Percentiles rank a stretch among this genome's conserved stretches.
Evolutionary conservation across 2,888 invertebrate genomes (phyloP).

Genomic region (Monopis laevigella): DNA sequence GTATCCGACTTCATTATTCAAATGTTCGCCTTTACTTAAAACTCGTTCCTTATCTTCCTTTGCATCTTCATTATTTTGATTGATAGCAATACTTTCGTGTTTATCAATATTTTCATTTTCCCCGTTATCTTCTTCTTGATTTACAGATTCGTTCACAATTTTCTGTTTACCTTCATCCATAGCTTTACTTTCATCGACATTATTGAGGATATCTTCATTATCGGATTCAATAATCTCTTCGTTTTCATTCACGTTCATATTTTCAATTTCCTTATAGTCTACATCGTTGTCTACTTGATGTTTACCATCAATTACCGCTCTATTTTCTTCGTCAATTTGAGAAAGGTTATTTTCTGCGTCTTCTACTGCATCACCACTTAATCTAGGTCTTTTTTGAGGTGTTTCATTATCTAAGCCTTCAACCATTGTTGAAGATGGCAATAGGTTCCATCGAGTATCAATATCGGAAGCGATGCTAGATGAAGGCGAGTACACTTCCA

Average conservation of each 20-base stretch:
- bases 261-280: slow-evolving; percentile 2
- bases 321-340: too few species aligned
- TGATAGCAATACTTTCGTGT: slow-evolving; percentile 10
- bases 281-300: background rate
- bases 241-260: slow-evolving; percentile 1
- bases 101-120: slow-evolving; percentile 13
- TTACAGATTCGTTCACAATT: slow-evolving; percentile 2
- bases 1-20: slow-evolving; percentile 13
- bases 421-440: slow-evolving; percentile 58
- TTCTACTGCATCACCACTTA: too few species aligned
- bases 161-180: slow-evolving; percentile 16
- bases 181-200: slow-evolving; percentile 13
- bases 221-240: background rate
- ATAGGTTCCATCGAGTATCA: slow-evolving; percentile 47
- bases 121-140: slow-evolving; percentile 14
- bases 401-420: slow-evolving; percentile 32
- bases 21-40: slow-evolving; percentile 13
- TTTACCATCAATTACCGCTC: background rate
- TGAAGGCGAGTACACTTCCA: slow-evolving; percentile 25
- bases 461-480: slow-evolving; percentile 40
- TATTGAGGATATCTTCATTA: background rate
- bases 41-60: slow-evolving; percentile 5
- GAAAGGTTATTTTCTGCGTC: too few species aligned
- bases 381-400: slow-evolving; percentile 31
- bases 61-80: slow-evolving; percentile 1